A percentile compares a stretch with the other conserved stretches of the same genome.
Evolutionary conservation across 2,797 vertebrate species (phyloP).

Genomic region (Fistularia commersonii): DNA sequence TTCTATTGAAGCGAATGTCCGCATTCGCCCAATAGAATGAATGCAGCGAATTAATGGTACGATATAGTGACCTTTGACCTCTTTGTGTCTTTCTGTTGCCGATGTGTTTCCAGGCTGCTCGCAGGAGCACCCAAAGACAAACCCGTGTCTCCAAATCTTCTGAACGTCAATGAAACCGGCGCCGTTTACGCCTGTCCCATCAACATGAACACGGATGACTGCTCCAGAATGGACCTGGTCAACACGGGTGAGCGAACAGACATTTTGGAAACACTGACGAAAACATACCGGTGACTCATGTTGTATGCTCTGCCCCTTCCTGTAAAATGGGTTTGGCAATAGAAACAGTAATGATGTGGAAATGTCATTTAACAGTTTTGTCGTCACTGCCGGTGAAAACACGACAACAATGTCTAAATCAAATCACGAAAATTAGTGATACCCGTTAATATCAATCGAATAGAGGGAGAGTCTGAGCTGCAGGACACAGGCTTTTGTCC

Average conservation of each 20-base stretch:
- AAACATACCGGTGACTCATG: too few species aligned
- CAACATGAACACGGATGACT: slow-evolving; percentile 71
- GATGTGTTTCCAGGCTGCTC: slow-evolving; percentile 76
- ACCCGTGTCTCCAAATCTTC: slow-evolving; percentile 57
- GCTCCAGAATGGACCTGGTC: slow-evolving; percentile 82
- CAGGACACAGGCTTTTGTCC: too few species aligned
- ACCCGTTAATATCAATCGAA: too few species aligned
- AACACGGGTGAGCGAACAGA: slow-evolving; percentile 22
- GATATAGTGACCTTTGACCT: slow-evolving; percentile 6
- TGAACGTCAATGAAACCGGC: slow-evolving; percentile 81
- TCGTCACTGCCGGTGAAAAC: too few species aligned
- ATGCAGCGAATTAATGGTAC: neutral
- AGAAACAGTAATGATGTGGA: too few species aligned
- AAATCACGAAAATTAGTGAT: too few species aligned
- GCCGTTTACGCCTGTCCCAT: slow-evolving; percentile 89
- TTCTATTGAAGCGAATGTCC: too few species aligned
- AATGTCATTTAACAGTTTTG: too few species aligned
- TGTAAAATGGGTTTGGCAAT: neutral
- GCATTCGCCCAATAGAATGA: too few species aligned
- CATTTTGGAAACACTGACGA: too few species aligned
- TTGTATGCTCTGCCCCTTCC: neutral
- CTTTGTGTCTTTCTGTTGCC: slow-evolving; percentile 10
- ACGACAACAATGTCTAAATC: too few species aligned
- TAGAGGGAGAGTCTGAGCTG: too few species aligned
- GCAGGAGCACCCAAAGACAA: slow-evolving; percentile 85